These are phyloP conservation scores for Ictalurus furcatus DNA, from an alignment of 2,113 vertebrate species.

Conservation along the genomic window DNA sequence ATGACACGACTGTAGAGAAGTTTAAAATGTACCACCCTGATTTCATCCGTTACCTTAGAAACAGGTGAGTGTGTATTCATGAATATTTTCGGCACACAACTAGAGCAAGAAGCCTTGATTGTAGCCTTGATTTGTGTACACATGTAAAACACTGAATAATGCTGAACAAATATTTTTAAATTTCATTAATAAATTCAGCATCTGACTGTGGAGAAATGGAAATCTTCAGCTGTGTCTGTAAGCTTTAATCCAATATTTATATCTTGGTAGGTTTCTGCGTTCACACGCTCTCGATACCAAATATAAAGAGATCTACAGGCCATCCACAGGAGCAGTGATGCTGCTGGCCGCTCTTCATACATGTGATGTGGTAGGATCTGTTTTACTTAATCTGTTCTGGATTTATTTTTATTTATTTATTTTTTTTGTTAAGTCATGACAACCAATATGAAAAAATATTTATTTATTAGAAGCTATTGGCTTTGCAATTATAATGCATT, in stretches of 20 bases:
- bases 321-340: slow-evolving; percentile 78
- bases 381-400: background rate
- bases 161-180: too few relatives aligned
- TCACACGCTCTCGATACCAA: slow-evolving; percentile 56
- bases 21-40: slow-evolving; percentile 82
- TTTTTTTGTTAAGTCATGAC: background rate
- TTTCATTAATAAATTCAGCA: background rate
- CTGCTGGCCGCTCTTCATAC: slow-evolving; percentile 78
- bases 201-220: background rate
- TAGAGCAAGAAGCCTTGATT: background rate
- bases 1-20: slow-evolving; percentile 64
- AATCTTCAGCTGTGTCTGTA: background rate
- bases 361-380: slow-evolving; percentile 73
- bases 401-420: background rate
- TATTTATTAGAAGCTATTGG: background rate
- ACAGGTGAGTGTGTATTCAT: slow-evolving; percentile 69
- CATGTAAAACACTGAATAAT: background rate
- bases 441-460: background rate
- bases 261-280: slow-evolving; percentile 69
- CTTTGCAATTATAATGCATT: background rate
- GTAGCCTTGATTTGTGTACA: background rate
- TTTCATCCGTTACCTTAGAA: slow-evolving; percentile 79
- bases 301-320: slow-evolving; percentile 69
- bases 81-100: background rate
- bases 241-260: background rate